Percentiles rank a stretch among this genome's conserved stretches.
These are phyloP conservation scores for Octonoba sinensis DNA, from an alignment of 2,888 invertebrate genomes.

Conservation along the genomic window DNA sequence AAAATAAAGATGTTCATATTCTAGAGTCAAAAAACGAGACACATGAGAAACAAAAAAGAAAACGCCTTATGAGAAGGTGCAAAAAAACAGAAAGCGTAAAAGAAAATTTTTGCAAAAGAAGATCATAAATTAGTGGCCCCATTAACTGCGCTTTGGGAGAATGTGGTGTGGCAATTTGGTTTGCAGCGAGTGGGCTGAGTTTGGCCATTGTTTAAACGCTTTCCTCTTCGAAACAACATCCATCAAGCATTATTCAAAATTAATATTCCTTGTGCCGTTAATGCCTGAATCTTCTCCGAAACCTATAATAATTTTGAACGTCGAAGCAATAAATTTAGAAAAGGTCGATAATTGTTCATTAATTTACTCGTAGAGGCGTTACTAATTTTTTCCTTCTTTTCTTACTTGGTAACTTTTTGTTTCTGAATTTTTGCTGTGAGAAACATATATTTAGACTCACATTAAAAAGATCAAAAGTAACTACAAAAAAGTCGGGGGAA, in stretches of 20 bases:
- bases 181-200: background rate
- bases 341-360: conserved; percentile 63
- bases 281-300: conserved; percentile 24
- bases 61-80: background rate
- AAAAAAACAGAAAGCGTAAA: conserved; percentile 12
- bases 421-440: background rate
- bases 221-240: conserved; percentile 20
- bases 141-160: conserved; percentile 41
- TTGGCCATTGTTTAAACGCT: conserved; percentile 15
- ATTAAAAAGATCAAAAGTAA: no score
- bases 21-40: conserved; percentile 3
- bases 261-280: conserved; percentile 52
- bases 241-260: conserved; percentile 55
- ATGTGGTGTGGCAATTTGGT: conserved; percentile 27
- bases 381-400: conserved; percentile 1
- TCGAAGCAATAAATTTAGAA: conserved; percentile 48
- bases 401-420: conserved; percentile 3
- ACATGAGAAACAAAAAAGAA: background rate
- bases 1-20: conserved; percentile 42
- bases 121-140: conserved; percentile 43
- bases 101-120: conserved; percentile 5
- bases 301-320: conserved; percentile 47
- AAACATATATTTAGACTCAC: no score
- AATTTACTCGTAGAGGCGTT: conserved; percentile 56
- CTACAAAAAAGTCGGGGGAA: no score